These are phyloP conservation scores for Hylomyscus alleni DNA, from an alignment of 2,797 vertebrate genomes.

Conservation along the genomic window DNA sequence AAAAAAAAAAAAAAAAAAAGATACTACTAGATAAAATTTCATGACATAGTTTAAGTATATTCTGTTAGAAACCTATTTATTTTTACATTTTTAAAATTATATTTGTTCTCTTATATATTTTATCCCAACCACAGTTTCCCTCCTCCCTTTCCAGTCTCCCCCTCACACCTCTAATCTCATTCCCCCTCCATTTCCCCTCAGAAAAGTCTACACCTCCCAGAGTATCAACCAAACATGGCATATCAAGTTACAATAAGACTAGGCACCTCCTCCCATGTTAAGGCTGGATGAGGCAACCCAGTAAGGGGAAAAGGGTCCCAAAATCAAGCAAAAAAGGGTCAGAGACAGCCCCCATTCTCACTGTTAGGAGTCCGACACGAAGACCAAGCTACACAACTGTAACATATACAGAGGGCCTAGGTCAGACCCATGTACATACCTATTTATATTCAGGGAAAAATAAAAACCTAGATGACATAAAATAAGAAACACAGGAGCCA, in stretches of 20 bases:
- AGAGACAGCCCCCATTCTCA: neutral
- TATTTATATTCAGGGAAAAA: slow-evolving; percentile 9
- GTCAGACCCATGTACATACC: neutral
- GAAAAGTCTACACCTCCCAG: neutral
- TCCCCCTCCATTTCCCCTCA: neutral
- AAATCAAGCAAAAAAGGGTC: neutral
- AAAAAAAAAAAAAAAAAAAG: neutral
- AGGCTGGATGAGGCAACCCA: neutral
- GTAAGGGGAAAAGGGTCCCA: neutral
- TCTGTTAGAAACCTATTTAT: neutral
- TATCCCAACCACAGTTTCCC: neutral
- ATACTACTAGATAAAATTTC: neutral
- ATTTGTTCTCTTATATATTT: neutral
- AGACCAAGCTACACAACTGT: neutral
- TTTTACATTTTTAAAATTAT: neutral
- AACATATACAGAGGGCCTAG: neutral
- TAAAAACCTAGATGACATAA: slow-evolving; percentile 14
- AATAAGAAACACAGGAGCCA: slow-evolving; percentile 21
- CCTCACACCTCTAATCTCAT: too few species aligned
- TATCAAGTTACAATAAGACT: neutral
- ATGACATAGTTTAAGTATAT: neutral
- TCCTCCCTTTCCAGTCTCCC: neutral
- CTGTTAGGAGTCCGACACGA: neutral
- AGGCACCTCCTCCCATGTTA: neutral
- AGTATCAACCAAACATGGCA: neutral